Evolutionary conservation across 2,888 invertebrate genomes (phyloP), one percentile per base, ranked within the genome.

Genomic region (Ethmia dodecea): DNA sequence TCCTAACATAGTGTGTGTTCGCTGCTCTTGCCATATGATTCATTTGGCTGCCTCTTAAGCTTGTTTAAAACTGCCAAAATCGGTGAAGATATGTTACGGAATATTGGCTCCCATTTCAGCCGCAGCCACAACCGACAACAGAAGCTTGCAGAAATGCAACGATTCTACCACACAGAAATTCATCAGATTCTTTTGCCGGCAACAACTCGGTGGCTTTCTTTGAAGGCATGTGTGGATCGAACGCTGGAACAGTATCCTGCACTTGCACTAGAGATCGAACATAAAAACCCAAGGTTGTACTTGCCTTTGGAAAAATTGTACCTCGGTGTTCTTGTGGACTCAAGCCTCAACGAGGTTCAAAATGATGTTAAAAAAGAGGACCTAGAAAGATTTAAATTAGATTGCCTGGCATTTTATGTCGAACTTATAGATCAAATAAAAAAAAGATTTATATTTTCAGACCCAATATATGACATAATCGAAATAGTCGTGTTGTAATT

Each of bases 21-120:
- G 58, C 41, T 71, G 63, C 39, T 55, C 52, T 15, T 68, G 65
- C 37, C 68, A 64, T 38, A 50, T 58, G 46, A 52, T 59, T 24
- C 52, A 64, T 42, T 43, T 66, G 32, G 47, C 54, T 20, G 43
- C 60, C 31, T 52, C 52, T 5, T 52, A 64, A 41, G 64, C 67
- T 13, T 67, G 64, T 42, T 37, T 62, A 2, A 55, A 55, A 42
- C 40, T 69, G 13, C 68, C 68, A 3, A 26, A 44, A 20, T 28
- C 27, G 29, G 40, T 49, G 47, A 52, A 39, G 47, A 50, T 37
- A 32, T 43, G n/a, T 26, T 48, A 13, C 33, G 45, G 6, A 25
- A 5, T 18, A 13, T 48, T 22, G 45, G 46, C 5, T 26, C 44
- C 15, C 44, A 47, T 27, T 47, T 47, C 33, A 45, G 39, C 16